These are phyloP conservation scores for Ctenicera cuprea DNA, from an alignment of 2,888 invertebrate genomes.

Conservation along the genomic window DNA sequence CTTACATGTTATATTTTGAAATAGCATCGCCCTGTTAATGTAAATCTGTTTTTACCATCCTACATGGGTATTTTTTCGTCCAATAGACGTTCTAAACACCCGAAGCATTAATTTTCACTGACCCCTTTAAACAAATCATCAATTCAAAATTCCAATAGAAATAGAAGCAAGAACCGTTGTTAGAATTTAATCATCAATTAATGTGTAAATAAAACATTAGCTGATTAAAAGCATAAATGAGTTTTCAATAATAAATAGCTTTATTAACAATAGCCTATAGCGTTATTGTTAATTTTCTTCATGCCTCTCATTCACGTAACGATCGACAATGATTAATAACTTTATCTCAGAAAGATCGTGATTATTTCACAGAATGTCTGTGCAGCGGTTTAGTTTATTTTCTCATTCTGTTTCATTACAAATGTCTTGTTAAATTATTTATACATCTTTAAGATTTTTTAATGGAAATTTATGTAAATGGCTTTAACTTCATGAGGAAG, in stretches of 20 bases:
- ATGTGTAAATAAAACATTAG: conserved; percentile 20
- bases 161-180: not conserved
- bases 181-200: conserved; percentile 7
- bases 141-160: not conserved
- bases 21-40: too few species aligned
- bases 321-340: conserved; percentile 42
- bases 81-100: too few species aligned
- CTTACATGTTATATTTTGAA: too few species aligned
- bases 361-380: conserved; percentile 21
- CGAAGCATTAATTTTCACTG: too few species aligned
- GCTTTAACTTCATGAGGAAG: too few species aligned
- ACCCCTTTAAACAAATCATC: too few species aligned
- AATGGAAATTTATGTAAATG: not conserved
- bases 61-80: too few species aligned
- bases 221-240: conserved; percentile 23
- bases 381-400: not conserved
- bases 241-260: conserved; percentile 31
- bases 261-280: conserved; percentile 34
- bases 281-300: conserved; percentile 35
- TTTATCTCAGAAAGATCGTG: conserved; percentile 37
- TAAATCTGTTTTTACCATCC: too few species aligned
- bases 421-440: not conserved
- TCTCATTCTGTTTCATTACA: not conserved
- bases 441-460: not conserved
- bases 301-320: conserved; percentile 25